Evolutionary conservation across 2,797 vertebrate genomes (phyloP).

Genomic region (Danio tinwini): DNA sequence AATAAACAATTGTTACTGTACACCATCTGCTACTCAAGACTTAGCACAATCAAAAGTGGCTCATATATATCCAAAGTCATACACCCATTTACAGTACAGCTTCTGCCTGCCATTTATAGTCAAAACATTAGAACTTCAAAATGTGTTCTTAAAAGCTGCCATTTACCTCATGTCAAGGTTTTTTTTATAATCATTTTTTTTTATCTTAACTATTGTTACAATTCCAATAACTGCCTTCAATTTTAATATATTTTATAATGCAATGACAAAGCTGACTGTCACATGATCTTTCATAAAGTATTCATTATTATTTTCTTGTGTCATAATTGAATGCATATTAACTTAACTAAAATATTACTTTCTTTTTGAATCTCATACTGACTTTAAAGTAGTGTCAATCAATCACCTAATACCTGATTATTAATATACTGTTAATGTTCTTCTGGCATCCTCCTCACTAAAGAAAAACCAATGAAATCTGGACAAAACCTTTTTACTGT

Average conservation of each 20-base stretch:
- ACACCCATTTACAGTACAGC: not conserved
- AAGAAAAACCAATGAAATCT: not conserved
- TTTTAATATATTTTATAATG: too few relatives aligned
- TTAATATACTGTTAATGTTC: not conserved
- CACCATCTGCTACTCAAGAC: not conserved
- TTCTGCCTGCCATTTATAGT: constrained; percentile 4
- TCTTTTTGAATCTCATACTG: too few relatives aligned
- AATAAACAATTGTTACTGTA: not conserved
- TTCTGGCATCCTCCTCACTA: not conserved
- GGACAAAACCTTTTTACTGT: not conserved
- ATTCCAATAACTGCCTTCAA: too few relatives aligned
- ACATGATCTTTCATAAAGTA: too few relatives aligned
- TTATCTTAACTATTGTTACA: too few relatives aligned
- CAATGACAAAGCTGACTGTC: too few relatives aligned
- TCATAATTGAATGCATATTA: too few relatives aligned
- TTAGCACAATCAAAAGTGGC: not conserved
- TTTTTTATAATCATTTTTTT: too few relatives aligned
- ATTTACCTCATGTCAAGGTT: not conserved
- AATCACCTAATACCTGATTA: too few relatives aligned
- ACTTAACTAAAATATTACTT: too few relatives aligned
- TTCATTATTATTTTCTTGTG: too few relatives aligned
- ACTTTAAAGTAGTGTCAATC: too few relatives aligned
- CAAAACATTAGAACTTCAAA: not conserved
- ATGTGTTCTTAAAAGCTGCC: not conserved
- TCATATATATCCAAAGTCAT: not conserved